Base-by-base conservation (phyloP, 2,797 vertebrate genomes). In the Sparidentex hasta region DNA sequence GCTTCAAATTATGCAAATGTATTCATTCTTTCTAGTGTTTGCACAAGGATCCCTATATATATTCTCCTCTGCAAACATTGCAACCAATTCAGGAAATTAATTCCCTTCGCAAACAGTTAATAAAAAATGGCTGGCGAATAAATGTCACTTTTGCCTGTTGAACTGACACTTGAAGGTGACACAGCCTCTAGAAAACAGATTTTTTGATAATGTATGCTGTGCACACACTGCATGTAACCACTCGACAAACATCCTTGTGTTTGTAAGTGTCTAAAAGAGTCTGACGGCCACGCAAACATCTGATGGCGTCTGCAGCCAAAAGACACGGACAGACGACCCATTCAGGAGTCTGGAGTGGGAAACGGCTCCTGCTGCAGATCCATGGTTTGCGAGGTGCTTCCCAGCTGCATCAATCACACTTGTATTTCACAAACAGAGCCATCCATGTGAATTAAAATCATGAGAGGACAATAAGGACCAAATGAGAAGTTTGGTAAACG, bases 261-360 rank as follows among this genome's bases (percentile, higher is more conserved):
- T 89, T 88, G 69, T 70, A 84, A 87, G 87, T 86, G 85, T 90
- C 83, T 90, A 70, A 87, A 87, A 89, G 90, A 88, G 82, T 87
- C 88, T 85, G 68, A 81, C 71, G 14, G 76, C 78, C 82, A 57
- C 65, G 87, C 84, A 88, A 91, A 90, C 90, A 90, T 92, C 90
- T 90, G 86, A 89, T 47, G 71, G 63, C 70, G 65, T 86, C 87
- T 69, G 77, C 72, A 84, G 89, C 90, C 88, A 91, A 66, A 79
- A 79, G 71, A 76, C 71, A 41, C 56, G 80, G 64, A 94, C 90
- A 93, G 74, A 84, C 65, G 44, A 59, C 3, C 74, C 82, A 92
- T 94, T 94, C 86, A 92, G 83, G 62, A 46, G 75, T 63, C 79
- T 65, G 16, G 27, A 71, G 78, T 48, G 47, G 14, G 65, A 62